Evolutionary conservation across 2,888 invertebrate genomes (phyloP), one percentile per base, ranked within the genome.

Genomic region (Papilio elwesi): DNA sequence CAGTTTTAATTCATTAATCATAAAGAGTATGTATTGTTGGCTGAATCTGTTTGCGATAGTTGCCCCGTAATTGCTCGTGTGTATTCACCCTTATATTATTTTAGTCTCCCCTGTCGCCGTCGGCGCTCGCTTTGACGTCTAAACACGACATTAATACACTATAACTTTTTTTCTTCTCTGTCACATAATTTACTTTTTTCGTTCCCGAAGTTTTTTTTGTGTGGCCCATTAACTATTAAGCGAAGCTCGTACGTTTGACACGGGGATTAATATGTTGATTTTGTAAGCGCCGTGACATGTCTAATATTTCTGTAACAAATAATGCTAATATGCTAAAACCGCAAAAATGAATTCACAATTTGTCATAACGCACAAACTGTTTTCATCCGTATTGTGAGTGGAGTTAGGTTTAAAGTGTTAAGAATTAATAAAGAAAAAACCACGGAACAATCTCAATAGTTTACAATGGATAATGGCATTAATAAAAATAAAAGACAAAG

Each of bases 141-240:
- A 89, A 92, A 92, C 93, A 91, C 90, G 90, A 90, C 93, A 91
- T 92, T 91, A 92, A 93, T 91, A 91, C 89, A 87, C 88, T 90
- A 85, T 84, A 84, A 82, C 82, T 87, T 91, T 91, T 53, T 90
- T 93, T 91, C 67, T 87, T 83, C 79, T 80, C 89, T 91, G 93
- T 91, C 93, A 88, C 91, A 93, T 92, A 90, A 90, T 90, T 93
- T 90, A 90, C 85, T 84, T 87, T 89, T 77, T 74, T 76, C 26
- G 43, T 62, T 62, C 75, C 79, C 8, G 11, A 12, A 38, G 16
- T 59, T 68, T 84, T 88, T 87, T 88, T 88, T 88, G 87, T 87
- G 82, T 87, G 82, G 87, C 83, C 90, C 93, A 92, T 93, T 92
- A 93, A 92, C 92, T 92, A 92, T 91, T 92, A 92, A 92, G 87